phyloP scores from a whole-genome alignment of 2,113 vertebrate genomes.

The Dermatemys mawii region DNA sequence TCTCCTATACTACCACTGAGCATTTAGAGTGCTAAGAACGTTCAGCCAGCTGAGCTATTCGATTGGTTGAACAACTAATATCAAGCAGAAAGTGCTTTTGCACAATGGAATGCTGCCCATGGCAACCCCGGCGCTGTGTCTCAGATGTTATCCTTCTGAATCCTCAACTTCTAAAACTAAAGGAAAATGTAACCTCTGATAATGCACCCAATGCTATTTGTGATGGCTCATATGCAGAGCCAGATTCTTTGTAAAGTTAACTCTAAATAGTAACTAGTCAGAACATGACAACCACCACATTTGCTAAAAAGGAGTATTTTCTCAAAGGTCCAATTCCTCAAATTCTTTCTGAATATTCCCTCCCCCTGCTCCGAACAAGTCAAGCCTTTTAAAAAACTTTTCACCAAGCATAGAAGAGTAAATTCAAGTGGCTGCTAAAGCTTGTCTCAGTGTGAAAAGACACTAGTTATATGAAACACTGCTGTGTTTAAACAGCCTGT shows the following conservation, averaged over 20 bases:
- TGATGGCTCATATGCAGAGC: slow-evolving; percentile 55
- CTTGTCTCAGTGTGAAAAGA: not conserved
- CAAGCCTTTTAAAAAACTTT: not conserved
- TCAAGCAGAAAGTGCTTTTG: slow-evolving; percentile 46
- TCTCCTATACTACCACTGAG: not conserved
- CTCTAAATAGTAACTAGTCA: slow-evolving; percentile 11
- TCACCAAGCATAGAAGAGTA: not conserved
- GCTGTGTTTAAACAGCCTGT: not conserved
- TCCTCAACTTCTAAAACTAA: slow-evolving; percentile 38
- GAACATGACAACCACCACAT: slow-evolving; percentile 7
- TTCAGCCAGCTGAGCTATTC: slow-evolving; percentile 45
- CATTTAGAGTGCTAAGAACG: slow-evolving; percentile 1
- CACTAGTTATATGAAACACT: not conserved
- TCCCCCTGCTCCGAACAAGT: not conserved
- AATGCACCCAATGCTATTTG: slow-evolving; percentile 46
- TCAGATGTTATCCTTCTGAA: slow-evolving; percentile 40
- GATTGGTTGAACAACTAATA: slow-evolving; percentile 49
- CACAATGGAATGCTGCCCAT: slow-evolving; percentile 38
- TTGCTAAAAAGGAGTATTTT: slow-evolving; percentile 14
- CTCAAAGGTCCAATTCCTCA: slow-evolving; percentile 48
- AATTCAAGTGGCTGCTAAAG: slow-evolving; percentile 36
- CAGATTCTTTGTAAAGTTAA: slow-evolving; percentile 50
- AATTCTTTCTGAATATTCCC: slow-evolving; percentile 2
- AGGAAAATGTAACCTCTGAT: not conserved
- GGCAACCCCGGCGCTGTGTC: not conserved